These are phyloP conservation scores for Hippocampus comes DNA, from an alignment of 2,113 vertebrate genomes.

Conservation along the genomic window DNA sequence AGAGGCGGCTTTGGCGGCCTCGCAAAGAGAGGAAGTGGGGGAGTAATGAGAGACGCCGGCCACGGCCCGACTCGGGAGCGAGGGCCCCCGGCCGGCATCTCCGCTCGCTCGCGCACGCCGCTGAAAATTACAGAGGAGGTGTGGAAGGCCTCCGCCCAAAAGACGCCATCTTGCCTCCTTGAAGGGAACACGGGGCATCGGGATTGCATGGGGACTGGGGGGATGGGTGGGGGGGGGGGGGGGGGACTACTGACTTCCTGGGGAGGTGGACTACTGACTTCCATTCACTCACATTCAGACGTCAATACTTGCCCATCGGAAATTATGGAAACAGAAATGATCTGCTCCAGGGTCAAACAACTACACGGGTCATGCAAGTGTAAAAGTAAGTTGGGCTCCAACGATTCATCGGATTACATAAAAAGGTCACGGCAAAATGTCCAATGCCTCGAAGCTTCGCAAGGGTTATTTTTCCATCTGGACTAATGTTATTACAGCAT, in stretches of 20 bases:
- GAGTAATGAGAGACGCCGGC: conserved; percentile 78
- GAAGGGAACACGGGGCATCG: background rate
- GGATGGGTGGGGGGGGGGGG: background rate
- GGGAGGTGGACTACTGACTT: background rate
- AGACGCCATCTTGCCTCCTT: conserved; percentile 65
- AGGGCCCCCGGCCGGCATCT: conserved; percentile 46
- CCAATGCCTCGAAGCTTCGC: too few relatives aligned
- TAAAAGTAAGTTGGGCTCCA: too few relatives aligned
- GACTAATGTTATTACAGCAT: too few relatives aligned
- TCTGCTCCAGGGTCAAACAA: background rate
- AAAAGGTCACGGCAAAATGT: too few relatives aligned
- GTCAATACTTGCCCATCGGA: background rate
- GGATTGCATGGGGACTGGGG: background rate
- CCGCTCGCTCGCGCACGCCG: conserved; percentile 56
- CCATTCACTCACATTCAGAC: background rate
- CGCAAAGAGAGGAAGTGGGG: conserved; percentile 74
- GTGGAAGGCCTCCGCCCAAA: conserved; percentile 62
- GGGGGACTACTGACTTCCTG: background rate
- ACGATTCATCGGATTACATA: too few relatives aligned
- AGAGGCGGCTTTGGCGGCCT: conserved; percentile 80
- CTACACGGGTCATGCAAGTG: too few relatives aligned
- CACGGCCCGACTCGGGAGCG: conserved; percentile 55
- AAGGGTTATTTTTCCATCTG: too few relatives aligned
- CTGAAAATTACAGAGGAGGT: conserved; percentile 76
- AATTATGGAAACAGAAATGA: background rate